Evolutionary conservation across 2,797 vertebrate genomes (phyloP).

Genomic region (Danio tinwini): DNA sequence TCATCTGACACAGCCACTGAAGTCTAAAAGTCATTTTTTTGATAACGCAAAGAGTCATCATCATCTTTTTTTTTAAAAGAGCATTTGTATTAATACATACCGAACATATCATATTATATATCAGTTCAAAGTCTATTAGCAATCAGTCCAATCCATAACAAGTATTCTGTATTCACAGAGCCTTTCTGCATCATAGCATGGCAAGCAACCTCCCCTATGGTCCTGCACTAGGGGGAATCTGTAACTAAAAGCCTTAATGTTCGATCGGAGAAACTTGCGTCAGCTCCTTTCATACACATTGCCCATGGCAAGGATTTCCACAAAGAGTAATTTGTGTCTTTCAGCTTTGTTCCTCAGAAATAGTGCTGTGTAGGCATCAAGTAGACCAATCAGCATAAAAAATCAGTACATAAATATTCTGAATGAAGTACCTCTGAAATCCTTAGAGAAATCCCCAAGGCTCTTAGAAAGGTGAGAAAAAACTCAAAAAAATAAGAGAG

Average conservation of each 20-base stretch:
- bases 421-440: slow-evolving; percentile 62
- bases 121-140: background rate
- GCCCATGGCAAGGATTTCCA: slow-evolving; percentile 49
- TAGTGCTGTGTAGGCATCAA: slow-evolving; percentile 40
- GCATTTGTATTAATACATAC: background rate
- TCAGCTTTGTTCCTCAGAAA: slow-evolving; percentile 8
- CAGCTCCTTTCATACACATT: slow-evolving; percentile 31
- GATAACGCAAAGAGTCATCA: slow-evolving; percentile 4
- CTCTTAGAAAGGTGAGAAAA: slow-evolving; percentile 41
- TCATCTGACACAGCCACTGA: slow-evolving; percentile 27
- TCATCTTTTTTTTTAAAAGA: background rate
- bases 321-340: slow-evolving; percentile 24
- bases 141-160: slow-evolving; percentile 9
- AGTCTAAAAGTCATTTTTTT: slow-evolving; percentile 9
- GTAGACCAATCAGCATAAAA: slow-evolving; percentile 7
- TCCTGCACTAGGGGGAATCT: slow-evolving; percentile 8
- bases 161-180: slow-evolving; percentile 43
- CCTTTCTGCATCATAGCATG: slow-evolving; percentile 35
- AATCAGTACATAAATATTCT: background rate
- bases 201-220: slow-evolving; percentile 10
- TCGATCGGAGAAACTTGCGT: slow-evolving; percentile 35
- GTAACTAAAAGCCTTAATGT: slow-evolving; percentile 22
- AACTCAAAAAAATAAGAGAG: slow-evolving; percentile 23
- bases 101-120: background rate
- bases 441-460: slow-evolving; percentile 63